Evolutionary conservation across 2,113 vertebrate species (phyloP), one percentile per base, ranked within the genome.

Genomic region (Corydoras sp.): DNA sequence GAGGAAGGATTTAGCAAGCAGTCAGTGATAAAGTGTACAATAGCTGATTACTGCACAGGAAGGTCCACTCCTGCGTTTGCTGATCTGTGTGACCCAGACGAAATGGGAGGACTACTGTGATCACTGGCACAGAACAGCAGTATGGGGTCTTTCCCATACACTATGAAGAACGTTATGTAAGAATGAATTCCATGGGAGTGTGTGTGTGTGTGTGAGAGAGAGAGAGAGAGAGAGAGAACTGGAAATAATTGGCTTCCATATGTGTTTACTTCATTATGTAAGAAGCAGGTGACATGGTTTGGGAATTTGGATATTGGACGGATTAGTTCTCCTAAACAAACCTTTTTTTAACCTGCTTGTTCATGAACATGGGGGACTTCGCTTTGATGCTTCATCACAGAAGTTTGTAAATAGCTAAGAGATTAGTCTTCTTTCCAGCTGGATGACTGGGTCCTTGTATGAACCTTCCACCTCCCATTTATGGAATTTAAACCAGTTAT

Each of bases 1-100:
- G 55, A 55, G 54, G 54, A 74, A 63, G 35, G 55, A n/a, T 62
- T 60, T 55, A 74, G 32, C 29, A 71, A 75, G 72, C 59, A 69
- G 49, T 58, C 60, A 50, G 63, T 69, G 55, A 75, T 71, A 58
- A 68, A 14, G 35, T 60, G 63, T 71, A 80, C 70, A 71, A 75
- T 71, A 60, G 64, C 60, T 69, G 77, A 75, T 67, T 77, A 68
- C 58, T 70, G 62, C 7, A 58, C 68, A 76, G 72, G 75, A 76
- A 75, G 43, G 62, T 74, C 69, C 61, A 73, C 77, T 79, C 74
- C 75, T 67, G 43, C 30, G 55, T 71, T 56, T 60, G 61, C 64
- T 68, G 67, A 75, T 68, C 72, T 69, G 59, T 72, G 4, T 43
- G 73, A 72, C 73, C 65, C n/a, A 32, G 31, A 69, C 59, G 65